Conservation (phyloP, 2,113 vertebrate genomes). For the Calidris pygmaea region DNA sequence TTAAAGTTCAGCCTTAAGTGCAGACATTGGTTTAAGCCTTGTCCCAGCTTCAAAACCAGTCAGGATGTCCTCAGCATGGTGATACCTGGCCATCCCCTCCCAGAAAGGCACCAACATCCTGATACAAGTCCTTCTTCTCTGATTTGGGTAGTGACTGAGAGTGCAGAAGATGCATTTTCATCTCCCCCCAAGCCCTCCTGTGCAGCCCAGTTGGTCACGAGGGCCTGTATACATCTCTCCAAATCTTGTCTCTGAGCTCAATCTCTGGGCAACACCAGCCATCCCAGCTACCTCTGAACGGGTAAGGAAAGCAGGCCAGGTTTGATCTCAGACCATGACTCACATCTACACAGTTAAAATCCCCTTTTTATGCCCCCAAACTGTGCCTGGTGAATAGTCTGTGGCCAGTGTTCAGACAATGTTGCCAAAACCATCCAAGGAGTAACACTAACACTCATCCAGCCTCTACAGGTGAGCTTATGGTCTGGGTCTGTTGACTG, state of each 20-base stretch:
- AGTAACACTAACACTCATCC: neutral
- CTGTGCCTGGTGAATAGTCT: no score
- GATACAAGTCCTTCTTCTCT: neutral
- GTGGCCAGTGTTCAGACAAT: neutral
- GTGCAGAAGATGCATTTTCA: neutral
- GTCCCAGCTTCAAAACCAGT: neutral
- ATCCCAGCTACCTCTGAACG: neutral
- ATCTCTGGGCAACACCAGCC: neutral
- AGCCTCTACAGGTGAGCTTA: neutral
- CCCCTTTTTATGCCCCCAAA: neutral
- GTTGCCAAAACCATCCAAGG: neutral
- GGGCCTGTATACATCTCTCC: neutral
- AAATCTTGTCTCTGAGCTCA: neutral
- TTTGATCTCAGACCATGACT: neutral
- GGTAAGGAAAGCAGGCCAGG: neutral
- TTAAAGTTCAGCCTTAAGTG: neutral
- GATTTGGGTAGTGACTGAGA: neutral
- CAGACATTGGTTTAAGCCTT: neutral
- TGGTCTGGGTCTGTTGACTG: neutral
- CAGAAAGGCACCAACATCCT: neutral
- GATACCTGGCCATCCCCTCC: neutral
- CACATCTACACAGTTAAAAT: neutral
- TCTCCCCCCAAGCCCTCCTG: neutral
- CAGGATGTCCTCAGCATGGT: neutral
- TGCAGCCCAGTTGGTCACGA: fast-evolving